Evolutionary conservation across 2,888 invertebrate genomes (phyloP), one percentile per base, ranked within the genome.

Genomic region (Epirrhoe tristata): DNA sequence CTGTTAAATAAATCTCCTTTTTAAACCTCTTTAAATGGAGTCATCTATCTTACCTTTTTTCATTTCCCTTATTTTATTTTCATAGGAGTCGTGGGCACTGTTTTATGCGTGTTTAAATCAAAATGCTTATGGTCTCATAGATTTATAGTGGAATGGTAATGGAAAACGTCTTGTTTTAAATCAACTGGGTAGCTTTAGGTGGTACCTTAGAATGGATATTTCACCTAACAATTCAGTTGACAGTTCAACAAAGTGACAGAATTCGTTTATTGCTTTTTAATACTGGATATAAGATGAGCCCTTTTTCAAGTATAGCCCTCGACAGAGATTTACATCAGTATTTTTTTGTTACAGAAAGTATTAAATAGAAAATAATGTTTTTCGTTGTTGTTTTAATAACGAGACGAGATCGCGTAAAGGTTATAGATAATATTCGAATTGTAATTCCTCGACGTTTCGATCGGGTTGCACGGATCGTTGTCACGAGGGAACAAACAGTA

Each of bases 21-120:
- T 60, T 77, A 73, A 81, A 76, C 71, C 76, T 61, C 72, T 72
- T 74, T 79, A 78, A 77, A 69, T 77, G 71, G 71, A 73, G 66
- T 67, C 81, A 79, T 82, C 78, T 73, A 74, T 83, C 80, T 81
- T 78, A 64, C 65, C 73, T 74, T 78, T 81, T 79, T 80, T 77
- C 74, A 77, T 81, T 80, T 76, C 74, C 71, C 77, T 77, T 81
- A 39, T 17, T 77, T 78, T 77, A 76, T 77, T 79, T 76, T 32
- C 71, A 74, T 70, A 72, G 65, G 48, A 69, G 66, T 73, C 70
- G 55, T 34, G 58, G 67, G 67, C 66, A 65, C 63, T 66, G 64
- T 74, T 78, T 48, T 54, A 66, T 51, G 54, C 16, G 32, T 43
- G 24, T 46, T 17, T 62, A 54, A 51, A 62, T 62, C 34, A 51